Base-by-base conservation (phyloP, 2,797 vertebrate genomes). In the Galagoides demidoff region DNA sequence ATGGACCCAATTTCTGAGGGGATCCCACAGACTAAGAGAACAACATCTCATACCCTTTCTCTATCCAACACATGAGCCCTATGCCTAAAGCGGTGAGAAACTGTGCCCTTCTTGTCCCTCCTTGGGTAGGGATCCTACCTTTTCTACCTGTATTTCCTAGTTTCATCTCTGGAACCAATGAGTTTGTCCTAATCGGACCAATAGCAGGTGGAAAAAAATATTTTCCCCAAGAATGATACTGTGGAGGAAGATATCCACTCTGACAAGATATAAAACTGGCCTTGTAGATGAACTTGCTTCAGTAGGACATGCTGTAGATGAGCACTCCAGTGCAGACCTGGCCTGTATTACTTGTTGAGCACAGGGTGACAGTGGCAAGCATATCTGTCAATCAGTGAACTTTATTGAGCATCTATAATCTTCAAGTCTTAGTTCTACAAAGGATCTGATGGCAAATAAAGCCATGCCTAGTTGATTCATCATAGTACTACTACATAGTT, bases 151-250 rank as follows among this genome's bases (percentile, higher is more conserved):
- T 1, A 49, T 57, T 63, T 85, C 31, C 13, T 39, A 74, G 14
- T 79, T 83, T 95, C 45, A 77, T 52, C 45, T 88, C 83, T 63
- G n/a, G 31, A 86, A 87, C 39, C 76, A 66, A 81, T 79, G 64
- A 22, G 1, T 79, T 52, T n/a, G 7, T 27, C 31, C 71, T 82
- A 74, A 85, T 79, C 43, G 78, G 43, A 79, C 59, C 74, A 91
- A 61, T 64, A 66, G 59, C 6, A 77, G 12, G n/a, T n/a, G n/a
- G 12, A 27, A 43, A 39, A 55, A 59, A 68, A 13, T 17, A 12
- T 49, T 76, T 79, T 37, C 39, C 68, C 64, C 31, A 11, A 82
- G 43, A 5, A 49, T 31, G 25, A 55, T 39, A 34, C 29, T 19
- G 31, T 23, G 25, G 34, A 83, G 13, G n/a, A 61, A 90, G 25